Evolutionary conservation across 2,113 vertebrate species (phyloP), one percentile per base, ranked within the genome.

Genomic region (Sorex fumeus): DNA sequence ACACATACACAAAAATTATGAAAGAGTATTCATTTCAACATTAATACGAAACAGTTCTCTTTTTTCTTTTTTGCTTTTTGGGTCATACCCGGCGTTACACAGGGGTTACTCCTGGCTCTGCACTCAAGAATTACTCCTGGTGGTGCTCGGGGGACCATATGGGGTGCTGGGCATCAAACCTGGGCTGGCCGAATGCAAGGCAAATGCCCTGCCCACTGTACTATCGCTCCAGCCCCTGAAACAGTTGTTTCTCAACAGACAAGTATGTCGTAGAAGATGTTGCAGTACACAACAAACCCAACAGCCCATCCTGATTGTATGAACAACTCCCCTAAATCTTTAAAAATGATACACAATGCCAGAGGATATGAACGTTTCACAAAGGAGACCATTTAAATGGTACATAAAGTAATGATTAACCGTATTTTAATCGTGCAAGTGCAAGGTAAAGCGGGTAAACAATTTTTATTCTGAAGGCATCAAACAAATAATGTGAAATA

Each of bases 1-100:
- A 53, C 76, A 28, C 25, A 88, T 18, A 64, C 19, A 32, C n/a
- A 57, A 67, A 88, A 78, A 88, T 3, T 3, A 47, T 25, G n/a
- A 87, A 78, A 79, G 19, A 72, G 0, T 27, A n/a, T 67, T 45
- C 88, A 79, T 71, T 36, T 88, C 72, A 43, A 60, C 6, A 70
- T 27, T 78, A 84, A 84, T 77, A 60, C 82, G 18, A 93, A 86
- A 9, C 66, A 87, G 34, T 50, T 75, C n/a, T n/a, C n/a, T n/a
- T n/a, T n/a, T n/a, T n/a, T n/a, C n/a, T n/a, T n/a, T n/a, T n/a
- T n/a, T n/a, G n/a, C n/a, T n/a, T n/a, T n/a, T n/a, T n/a, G n/a
- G n/a, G n/a, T n/a, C n/a, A n/a, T n/a, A n/a, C n/a, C n/a, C n/a
- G n/a, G n/a, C n/a, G n/a, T n/a, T n/a, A n/a, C n/a, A n/a, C n/a